These are phyloP conservation scores for Gavia stellata DNA, from an alignment of 2,113 vertebrate species.

Conservation along the genomic window DNA sequence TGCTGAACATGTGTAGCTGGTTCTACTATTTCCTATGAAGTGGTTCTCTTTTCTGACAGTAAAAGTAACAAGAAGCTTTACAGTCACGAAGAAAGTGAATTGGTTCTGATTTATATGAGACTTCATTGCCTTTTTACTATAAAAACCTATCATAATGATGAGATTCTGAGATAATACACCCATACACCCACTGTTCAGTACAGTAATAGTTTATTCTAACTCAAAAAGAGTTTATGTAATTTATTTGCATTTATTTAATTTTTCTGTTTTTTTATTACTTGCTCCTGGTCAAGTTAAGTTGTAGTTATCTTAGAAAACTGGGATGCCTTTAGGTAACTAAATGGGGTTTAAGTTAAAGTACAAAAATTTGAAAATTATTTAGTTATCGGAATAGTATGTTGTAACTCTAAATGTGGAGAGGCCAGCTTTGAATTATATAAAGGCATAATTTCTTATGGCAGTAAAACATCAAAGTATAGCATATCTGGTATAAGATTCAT, in stretches of 20 bases:
- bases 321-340: background rate
- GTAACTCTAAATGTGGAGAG: background rate
- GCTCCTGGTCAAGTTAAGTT: background rate
- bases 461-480: background rate
- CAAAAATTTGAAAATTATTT: background rate
- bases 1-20: background rate
- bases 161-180: background rate
- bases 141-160: background rate
- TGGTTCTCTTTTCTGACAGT: background rate
- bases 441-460: background rate
- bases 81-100: background rate
- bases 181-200: background rate
- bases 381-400: background rate
- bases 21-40: conserved; percentile 14
- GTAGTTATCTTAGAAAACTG: background rate
- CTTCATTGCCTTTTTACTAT: background rate
- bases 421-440: background rate
- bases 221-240: background rate
- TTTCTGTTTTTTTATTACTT: background rate
- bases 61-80: background rate
- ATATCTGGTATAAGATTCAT: background rate
- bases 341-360: background rate
- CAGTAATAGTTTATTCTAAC: background rate
- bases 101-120: background rate
- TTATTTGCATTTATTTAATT: background rate